phyloP scores from a whole-genome alignment of 2,113 vertebrate species.

The Corythaeola cristata region DNA sequence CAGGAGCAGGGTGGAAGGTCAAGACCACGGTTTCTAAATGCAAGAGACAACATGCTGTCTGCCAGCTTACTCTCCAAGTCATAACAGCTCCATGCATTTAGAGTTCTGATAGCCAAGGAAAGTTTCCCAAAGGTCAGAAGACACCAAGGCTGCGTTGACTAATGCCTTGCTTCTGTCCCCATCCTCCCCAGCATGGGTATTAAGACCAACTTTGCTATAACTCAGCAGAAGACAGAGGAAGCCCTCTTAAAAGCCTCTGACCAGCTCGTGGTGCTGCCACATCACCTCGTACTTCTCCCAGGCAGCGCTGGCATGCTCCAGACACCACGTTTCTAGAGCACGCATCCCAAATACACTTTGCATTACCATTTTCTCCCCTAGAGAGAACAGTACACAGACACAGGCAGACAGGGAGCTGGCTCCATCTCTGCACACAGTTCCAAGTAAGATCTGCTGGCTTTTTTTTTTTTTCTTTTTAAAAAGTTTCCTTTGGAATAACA shows the following conservation, averaged over 20 bases:
- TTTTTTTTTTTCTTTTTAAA: background rate
- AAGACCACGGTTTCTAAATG: fast-evolving
- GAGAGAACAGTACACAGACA: background rate
- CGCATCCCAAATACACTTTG: background rate
- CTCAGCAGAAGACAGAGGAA: background rate
- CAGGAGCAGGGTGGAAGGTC: background rate
- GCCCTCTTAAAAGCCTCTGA: background rate
- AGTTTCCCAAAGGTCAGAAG: background rate
- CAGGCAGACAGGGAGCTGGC: background rate
- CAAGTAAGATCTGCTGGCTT: background rate
- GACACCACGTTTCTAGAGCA: background rate
- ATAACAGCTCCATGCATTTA: background rate
- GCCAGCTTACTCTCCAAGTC: background rate
- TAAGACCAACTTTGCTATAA: background rate
- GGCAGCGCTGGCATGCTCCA: background rate
- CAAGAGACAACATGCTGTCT: background rate
- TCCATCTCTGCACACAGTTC: background rate
- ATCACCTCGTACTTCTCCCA: background rate
- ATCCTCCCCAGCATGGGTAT: background rate
- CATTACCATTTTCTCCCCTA: background rate
- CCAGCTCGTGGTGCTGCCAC: background rate
- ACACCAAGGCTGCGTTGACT: background rate
- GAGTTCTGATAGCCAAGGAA: background rate
- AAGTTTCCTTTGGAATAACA: background rate
- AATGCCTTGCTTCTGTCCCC: background rate